Base-by-base conservation (phyloP, 2,113 vertebrate species). In the Salvelinus fontinalis region DNA sequence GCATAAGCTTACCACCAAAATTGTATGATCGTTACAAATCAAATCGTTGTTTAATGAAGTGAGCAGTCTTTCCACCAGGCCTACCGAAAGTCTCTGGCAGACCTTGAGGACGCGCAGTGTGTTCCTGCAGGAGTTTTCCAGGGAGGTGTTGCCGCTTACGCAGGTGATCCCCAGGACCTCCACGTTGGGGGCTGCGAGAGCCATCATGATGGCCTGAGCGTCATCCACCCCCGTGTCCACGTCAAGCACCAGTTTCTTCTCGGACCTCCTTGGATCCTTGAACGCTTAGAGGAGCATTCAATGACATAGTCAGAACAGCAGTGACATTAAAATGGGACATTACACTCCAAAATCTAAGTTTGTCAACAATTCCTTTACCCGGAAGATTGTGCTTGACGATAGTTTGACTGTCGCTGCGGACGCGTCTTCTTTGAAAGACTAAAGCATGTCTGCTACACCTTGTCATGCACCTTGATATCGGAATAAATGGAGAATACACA, bases 141-240 rank as follows among this genome's bases (percentile, higher is more conserved):
- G 22, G 2, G 77, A 5, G 0, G 90, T 90, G 84, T 95, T 95
- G 64, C 94, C 93, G 1, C 87, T 71, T 39, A 83, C 83, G 22
- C 93, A 93, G 48, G 91, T 93, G 81, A 95, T 91, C 2, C 84
- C 94, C 75, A 93, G 76, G 24, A 95, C 22, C 75, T 92, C 71
- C 67, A 93, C 90, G 3, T 81, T 4, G 0, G 91, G 90, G 1
- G 12, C 75, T 0, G 87, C 78, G 3, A 95, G 75, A 34, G 90
- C 92, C 39, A 94, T 59, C 91, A 94, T 92, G 60, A 94, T 74
- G 65, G 85, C 90, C 67, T 89, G 86, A 29, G 93, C 92, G 39
- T 94, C 93, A 6, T 94, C 94, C 79, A 94, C 89, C 1, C 94
- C 93, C 0, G 90, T 90, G 89, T 94, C 94, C 39, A 90, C 81